These are phyloP conservation scores for Ondatra zibethicus DNA, from an alignment of 2,113 vertebrate genomes.

Conservation along the genomic window DNA sequence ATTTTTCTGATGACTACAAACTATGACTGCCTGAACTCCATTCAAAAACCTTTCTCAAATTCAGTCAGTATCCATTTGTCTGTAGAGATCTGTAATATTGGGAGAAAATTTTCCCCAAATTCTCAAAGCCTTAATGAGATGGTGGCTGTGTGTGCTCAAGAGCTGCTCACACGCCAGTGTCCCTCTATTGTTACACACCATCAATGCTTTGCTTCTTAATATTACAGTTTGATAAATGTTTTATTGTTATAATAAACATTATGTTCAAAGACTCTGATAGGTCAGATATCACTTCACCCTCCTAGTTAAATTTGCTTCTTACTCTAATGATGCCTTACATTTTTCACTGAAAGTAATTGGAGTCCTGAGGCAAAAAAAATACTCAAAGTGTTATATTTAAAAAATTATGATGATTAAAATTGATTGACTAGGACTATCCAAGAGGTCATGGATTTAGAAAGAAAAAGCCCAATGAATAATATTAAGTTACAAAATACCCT, in stretches of 20 bases:
- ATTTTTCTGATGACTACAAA: neutral
- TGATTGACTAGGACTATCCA: neutral
- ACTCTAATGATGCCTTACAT: slow-evolving; percentile 26
- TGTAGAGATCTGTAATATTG: neutral
- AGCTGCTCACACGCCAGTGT: neutral
- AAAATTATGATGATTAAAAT: slow-evolving; percentile 45
- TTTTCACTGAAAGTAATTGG: slow-evolving; percentile 53
- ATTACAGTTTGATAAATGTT: neutral
- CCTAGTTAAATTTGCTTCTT: slow-evolving; percentile 38
- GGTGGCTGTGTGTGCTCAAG: neutral
- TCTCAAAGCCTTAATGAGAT: slow-evolving; percentile 11
- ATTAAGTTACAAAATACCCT: slow-evolving; percentile 38
- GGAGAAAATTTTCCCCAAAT: neutral
- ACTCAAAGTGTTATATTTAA: neutral
- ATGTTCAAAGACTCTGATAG: slow-evolving; percentile 39
- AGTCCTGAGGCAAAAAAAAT: slow-evolving; percentile 37
- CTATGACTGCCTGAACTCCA: neutral
- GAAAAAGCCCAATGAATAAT: neutral
- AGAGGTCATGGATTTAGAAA: neutral
- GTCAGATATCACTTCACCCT: neutral
- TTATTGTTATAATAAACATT: slow-evolving; percentile 47
- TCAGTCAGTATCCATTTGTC: neutral
- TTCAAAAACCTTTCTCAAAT: slow-evolving; percentile 1
- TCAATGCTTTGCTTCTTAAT: neutral
- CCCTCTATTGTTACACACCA: neutral